phyloP scores from a whole-genome alignment of 1,140 invertebrate species.

The Teleopsis dalmanni region DNA sequence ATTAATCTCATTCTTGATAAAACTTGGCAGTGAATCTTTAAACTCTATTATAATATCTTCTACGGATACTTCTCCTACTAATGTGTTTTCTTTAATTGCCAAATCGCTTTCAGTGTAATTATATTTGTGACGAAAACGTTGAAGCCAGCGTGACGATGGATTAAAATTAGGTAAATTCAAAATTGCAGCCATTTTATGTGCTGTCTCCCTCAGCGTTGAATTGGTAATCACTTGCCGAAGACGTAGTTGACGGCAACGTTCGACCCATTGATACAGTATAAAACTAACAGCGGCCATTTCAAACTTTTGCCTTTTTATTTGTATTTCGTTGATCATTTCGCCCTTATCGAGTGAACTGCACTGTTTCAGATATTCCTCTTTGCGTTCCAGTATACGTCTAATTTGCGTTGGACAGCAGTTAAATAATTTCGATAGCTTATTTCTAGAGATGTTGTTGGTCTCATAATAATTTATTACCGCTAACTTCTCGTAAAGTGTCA shows the following conservation, averaged over 20 bases:
- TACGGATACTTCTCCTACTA: slow-evolving; percentile 21
- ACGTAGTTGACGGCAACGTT: slow-evolving; percentile 26
- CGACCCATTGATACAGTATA: slow-evolving; percentile 35
- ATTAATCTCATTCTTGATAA: slow-evolving; percentile 34
- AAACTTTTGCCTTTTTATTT: slow-evolving; percentile 37
- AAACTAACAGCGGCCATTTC: slow-evolving; percentile 42
- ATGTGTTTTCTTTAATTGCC: slow-evolving; percentile 17
- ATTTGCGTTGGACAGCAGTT: slow-evolving; percentile 41
- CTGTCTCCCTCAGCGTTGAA: slow-evolving; percentile 34
- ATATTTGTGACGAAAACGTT: slow-evolving; percentile 37
- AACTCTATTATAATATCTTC: slow-evolving; percentile 40
- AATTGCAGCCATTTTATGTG: slow-evolving; percentile 30
- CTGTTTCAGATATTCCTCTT: slow-evolving; percentile 32
- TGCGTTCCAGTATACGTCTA: slow-evolving; percentile 36
- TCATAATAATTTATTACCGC: slow-evolving; percentile 40
- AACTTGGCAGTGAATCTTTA: slow-evolving; percentile 32
- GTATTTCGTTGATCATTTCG: slow-evolving; percentile 39
- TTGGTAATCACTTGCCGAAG: slow-evolving; percentile 25
- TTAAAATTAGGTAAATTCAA: slow-evolving; percentile 32
- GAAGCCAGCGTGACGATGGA: slow-evolving; percentile 38
- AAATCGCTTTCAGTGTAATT: slow-evolving; percentile 36
- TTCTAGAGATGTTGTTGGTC: slow-evolving; percentile 35
- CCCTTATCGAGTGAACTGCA: slow-evolving; percentile 32
- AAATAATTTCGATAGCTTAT: slow-evolving; percentile 39
- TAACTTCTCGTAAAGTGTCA: slow-evolving; percentile 41